Percentiles rank a stretch among this genome's conserved stretches.
These are phyloP conservation scores for Urocitellus parryii DNA, from an alignment of 2,113 vertebrate species.

Conservation along the genomic window DNA sequence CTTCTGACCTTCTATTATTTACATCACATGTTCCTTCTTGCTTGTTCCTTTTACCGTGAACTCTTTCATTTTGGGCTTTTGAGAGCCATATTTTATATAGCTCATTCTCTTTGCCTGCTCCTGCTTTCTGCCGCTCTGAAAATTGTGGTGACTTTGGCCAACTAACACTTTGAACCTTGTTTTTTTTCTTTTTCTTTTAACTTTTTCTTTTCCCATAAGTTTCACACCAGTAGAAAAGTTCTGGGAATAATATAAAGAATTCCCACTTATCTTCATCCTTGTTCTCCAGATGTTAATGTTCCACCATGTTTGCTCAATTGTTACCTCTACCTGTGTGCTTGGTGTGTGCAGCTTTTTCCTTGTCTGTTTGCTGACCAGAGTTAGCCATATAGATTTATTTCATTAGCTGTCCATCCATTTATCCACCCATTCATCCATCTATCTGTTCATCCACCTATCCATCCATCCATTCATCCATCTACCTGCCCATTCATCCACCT, in stretches of 20 bases:
- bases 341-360: not conserved
- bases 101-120: not conserved
- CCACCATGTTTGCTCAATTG: not conserved
- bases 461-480: no score
- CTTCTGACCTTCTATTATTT: not conserved
- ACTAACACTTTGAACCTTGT: not conserved
- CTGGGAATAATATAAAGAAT: not conserved
- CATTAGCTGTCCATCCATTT: no score
- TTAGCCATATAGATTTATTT: not conserved
- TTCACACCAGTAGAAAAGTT: not conserved
- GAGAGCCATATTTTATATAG: no score
- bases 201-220: not conserved
- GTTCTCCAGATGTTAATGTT: not conserved
- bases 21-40: not conserved
- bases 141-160: not conserved
- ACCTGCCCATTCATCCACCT: no score
- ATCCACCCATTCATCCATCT: no score
- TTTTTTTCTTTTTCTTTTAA: not conserved
- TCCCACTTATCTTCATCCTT: not conserved
- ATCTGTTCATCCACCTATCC: no score
- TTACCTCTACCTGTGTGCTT: no score
- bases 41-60: not conserved
- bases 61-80: not conserved
- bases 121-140: not conserved
- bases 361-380: not conserved